These are phyloP conservation scores for Phoeniculus purpureus DNA, from an alignment of 2,797 vertebrate species.

Conservation along the genomic window DNA sequence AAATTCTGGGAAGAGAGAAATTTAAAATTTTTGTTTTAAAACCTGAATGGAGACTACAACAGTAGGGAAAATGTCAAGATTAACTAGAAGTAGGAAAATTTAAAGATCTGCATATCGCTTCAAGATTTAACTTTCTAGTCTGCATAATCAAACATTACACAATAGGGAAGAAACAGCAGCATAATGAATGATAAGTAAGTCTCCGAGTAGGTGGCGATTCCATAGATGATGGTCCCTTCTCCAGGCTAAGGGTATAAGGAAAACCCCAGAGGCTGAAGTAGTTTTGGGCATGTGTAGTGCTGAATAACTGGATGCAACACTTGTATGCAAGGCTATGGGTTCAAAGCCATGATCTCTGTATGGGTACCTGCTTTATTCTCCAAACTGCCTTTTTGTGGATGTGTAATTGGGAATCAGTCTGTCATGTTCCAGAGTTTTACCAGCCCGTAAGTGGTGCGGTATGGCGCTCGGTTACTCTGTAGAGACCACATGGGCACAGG, in stretches of 20 bases:
- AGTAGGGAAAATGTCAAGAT: background rate
- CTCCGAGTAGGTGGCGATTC: background rate
- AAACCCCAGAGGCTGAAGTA: background rate
- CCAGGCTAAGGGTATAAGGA: background rate
- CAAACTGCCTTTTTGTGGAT: conserved; percentile 5
- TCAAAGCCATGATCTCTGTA: background rate
- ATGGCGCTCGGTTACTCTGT: background rate
- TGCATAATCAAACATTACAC: background rate
- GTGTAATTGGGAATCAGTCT: background rate
- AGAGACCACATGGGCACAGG: too few relatives aligned
- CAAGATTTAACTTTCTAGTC: background rate
- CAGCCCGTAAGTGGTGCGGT: background rate
- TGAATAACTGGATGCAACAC: background rate
- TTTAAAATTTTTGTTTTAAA: background rate
- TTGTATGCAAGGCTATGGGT: background rate
- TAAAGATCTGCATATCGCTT: background rate
- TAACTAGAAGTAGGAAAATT: too few relatives aligned
- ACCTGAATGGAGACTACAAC: background rate
- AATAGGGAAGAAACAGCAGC: background rate
- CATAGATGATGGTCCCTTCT: background rate
- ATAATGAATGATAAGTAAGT: background rate
- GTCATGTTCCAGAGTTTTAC: background rate
- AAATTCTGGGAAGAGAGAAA: background rate
- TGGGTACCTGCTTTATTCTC: background rate
- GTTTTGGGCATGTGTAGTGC: background rate